These are phyloP conservation scores for Anaspis maculata DNA, from an alignment of 2,888 invertebrate genomes.

Conservation along the genomic window DNA sequence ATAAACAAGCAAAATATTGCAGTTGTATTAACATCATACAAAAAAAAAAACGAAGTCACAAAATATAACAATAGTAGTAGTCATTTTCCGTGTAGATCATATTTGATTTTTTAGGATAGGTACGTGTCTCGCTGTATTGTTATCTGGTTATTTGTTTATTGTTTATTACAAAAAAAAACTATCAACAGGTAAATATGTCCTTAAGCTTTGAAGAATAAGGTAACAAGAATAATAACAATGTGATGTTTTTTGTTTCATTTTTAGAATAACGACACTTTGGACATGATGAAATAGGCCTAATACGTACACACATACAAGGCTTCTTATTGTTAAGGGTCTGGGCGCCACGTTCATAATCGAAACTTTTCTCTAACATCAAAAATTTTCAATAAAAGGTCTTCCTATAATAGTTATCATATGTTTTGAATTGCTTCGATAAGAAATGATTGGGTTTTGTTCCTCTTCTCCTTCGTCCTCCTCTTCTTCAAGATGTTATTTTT, in stretches of 20 bases:
- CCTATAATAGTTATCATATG: not conserved
- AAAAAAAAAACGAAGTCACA: not conserved
- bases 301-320: conserved; percentile 26
- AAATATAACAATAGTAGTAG: not conserved
- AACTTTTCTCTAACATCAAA: conserved; percentile 11
- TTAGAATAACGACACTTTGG: conserved; percentile 10
- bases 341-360: conserved; percentile 12
- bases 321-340: conserved; percentile 18
- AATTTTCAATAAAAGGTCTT: conserved; percentile 11
- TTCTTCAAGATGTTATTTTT: conserved; percentile 3
- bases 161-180: too few species aligned
- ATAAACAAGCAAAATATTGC: conserved; percentile 14
- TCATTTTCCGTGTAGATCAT: too few species aligned
- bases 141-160: too few species aligned
- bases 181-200: too few species aligned
- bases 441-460: too few species aligned
- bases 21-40: not conserved
- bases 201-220: conserved; percentile 11
- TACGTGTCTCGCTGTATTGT: too few species aligned
- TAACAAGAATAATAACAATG: conserved; percentile 21
- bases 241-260: not conserved
- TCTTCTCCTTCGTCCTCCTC: too few species aligned
- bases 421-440: too few species aligned
- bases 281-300: conserved; percentile 19
- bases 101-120: too few species aligned